Evolutionary conservation across 2,888 invertebrate species (phyloP).

Genomic region (Fragum fragum): DNA sequence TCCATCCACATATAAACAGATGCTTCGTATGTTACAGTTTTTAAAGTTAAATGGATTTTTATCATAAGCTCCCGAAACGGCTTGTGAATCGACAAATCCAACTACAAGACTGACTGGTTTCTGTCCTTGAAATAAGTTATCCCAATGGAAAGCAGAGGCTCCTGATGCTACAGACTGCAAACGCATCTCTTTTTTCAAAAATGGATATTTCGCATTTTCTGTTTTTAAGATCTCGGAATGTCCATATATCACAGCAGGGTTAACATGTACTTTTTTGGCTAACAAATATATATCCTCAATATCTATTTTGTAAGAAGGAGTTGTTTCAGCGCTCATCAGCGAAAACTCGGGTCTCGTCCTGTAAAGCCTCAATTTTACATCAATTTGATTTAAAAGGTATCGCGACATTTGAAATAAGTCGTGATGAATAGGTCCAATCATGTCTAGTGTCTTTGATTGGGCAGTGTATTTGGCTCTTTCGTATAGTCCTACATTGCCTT

Average conservation of each 20-base stretch:
- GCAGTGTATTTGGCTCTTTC: neutral
- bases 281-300: slow-evolving; percentile 27
- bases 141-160: slow-evolving; percentile 27
- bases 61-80: slow-evolving; percentile 26
- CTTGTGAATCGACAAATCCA: slow-evolving; percentile 32
- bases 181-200: slow-evolving; percentile 9
- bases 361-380: slow-evolving; percentile 33
- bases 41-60: slow-evolving; percentile 40
- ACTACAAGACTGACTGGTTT: slow-evolving; percentile 26
- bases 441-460: neutral
- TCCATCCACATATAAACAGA: slow-evolving; percentile 48
- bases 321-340: neutral
- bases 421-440: slow-evolving; percentile 28
- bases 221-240: slow-evolving; percentile 43
- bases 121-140: slow-evolving; percentile 39
- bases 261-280: slow-evolving; percentile 47
- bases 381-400: slow-evolving; percentile 28
- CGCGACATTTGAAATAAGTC: slow-evolving; percentile 18
- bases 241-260: slow-evolving; percentile 49
- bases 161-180: slow-evolving; percentile 27
- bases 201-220: slow-evolving; percentile 38
- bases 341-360: neutral
- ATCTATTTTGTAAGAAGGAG: slow-evolving; percentile 31
- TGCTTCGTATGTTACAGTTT: slow-evolving; percentile 41
- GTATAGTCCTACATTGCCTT: neutral